Percentiles rank a stretch among this genome's conserved stretches.
Conservation (phyloP, 2,888 invertebrate species). For the Buathra laborator region DNA sequence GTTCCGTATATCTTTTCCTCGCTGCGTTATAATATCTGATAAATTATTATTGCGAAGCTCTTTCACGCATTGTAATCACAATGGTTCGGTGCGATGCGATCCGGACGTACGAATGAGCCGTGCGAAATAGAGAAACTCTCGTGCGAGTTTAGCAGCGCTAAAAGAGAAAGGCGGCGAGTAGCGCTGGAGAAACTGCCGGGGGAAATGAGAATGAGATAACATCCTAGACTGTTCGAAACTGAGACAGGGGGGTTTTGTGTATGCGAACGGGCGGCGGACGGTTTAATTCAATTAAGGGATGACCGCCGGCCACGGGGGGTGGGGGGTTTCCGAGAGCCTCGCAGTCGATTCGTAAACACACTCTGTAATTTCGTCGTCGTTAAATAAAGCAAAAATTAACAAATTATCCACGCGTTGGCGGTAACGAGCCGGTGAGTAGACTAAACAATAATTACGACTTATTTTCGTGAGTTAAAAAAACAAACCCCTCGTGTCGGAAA, state of each 20-base stretch:
- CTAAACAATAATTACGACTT: conserved; percentile 8
- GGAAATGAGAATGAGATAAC: conserved; percentile 55
- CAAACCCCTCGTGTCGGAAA: not conserved
- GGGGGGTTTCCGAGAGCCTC: conserved; percentile 18
- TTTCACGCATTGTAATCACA: not conserved
- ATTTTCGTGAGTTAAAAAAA: not conserved
- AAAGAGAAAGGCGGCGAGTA: conserved; percentile 33
- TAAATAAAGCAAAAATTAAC: conserved; percentile 57
- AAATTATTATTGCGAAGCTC: conserved; percentile 37
- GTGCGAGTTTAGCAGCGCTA: conserved; percentile 27
- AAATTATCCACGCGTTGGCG: conserved; percentile 47
- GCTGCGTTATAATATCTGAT: conserved; percentile 23
- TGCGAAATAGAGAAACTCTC: conserved; percentile 32
- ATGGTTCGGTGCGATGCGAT: not conserved
- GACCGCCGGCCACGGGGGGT: conserved; percentile 53
- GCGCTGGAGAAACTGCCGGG: conserved; percentile 52
- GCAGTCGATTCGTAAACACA: conserved; percentile 34
- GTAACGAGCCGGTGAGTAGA: conserved; percentile 42
- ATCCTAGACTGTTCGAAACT: conserved; percentile 51
- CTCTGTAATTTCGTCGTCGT: conserved; percentile 19
- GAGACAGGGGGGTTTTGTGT: conserved; percentile 15
- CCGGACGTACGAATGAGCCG: not conserved
- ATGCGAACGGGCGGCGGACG: conserved; percentile 34
- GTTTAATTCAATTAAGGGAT: conserved; percentile 66
- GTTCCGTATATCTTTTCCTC: not conserved